Base-by-base conservation (phyloP, 2,113 vertebrate species). In the Alligator sinensis region DNA sequence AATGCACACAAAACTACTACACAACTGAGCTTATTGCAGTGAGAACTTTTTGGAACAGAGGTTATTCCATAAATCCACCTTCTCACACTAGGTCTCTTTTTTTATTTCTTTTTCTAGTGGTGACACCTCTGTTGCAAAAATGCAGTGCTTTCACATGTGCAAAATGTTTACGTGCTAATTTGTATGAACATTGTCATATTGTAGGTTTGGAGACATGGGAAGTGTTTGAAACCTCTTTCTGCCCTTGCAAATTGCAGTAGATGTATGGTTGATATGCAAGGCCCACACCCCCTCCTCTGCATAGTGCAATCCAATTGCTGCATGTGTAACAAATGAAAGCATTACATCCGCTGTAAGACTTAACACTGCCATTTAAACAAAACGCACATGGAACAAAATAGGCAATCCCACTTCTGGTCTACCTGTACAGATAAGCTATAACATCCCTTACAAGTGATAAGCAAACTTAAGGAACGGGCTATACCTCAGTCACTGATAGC, bases 391-490 rank as follows among this genome's bases (percentile, higher is more conserved):
- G 38, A 2, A 3, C 0, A 9, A 77, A 18, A 34, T 82, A 3
- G 1, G 55, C 78, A 25, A 6, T 62, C 47, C 24, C 22, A 82
- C 79, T 57, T 18, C 30, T 34, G 27, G 55, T 3, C 74, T 3
- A 1, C 12, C 2, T 2, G 14, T 21, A 68, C 74, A 75, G 30
- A 38, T 21, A 75, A 47, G 72, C 30, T 54, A n/a, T 19, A 38
- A 18, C 68, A 72, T 72, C 22, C 74, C 25, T n/a, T 61, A 70
- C 55, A 16, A 28, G 0, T 0, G 22, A 9, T 0, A 8, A 84
- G 9, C 70, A 63, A 80, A 82, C 0, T 55, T 59, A 80, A 82
- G 86, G 2, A 38, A 47, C 30, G 47, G 34, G 18, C 18, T 5
- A 18, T 10, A 13, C 6, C 74, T 87, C 60, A 72, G 61, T 84